Base-by-base conservation (phyloP, 2,888 invertebrate genomes). In the Xylota sylvarum region DNA sequence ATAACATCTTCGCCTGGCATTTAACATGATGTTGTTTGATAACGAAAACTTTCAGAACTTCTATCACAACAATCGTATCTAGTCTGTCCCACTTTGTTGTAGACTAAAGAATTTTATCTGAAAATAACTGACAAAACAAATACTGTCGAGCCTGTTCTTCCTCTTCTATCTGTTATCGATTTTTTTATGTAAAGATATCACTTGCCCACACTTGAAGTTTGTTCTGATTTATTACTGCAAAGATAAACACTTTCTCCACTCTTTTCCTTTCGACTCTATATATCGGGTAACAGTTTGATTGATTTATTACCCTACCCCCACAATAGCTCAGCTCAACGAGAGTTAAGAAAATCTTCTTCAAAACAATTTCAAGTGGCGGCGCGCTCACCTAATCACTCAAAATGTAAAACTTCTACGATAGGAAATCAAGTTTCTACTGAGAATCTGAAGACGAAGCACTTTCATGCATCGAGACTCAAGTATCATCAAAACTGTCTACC, bases 401-500 rank as follows among this genome's bases (percentile, higher is more conserved):
- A 64, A 32, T 35, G 70, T 62, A 50, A 14, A 50, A 67, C 37
- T 40, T 56, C 48, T 14, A 37, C 23, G n/a, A 69, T 43, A 50
- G n/a, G 35, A 32, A 35, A 43, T 23, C 32, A 64, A 72, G 37
- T 78, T 55, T 35, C 40, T 9, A 37, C 9, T 0, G 12, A 62
- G 48, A 17, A 23, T 32, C 27, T 14, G 19, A 27, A 35, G 62
- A 62, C 43, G 17, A 67, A 35, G 32, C 52, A 46, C 37, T 79
- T 62, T 35, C 52, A 67, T 43, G 72, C 40, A 35, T 37, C 23
- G 43, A 43, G 35, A 10, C 37, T 48, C 46, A 40, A 67, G 40
- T 60, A 72, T 64, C 76, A 77, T 76, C 76, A 76, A 82, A 82
- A 58, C 73, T 60, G 74, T 81, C 69, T 17, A 77, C 67, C 65